Conservation (phyloP, 1,140 invertebrate genomes). For the Nasonia giraulti region DNA sequence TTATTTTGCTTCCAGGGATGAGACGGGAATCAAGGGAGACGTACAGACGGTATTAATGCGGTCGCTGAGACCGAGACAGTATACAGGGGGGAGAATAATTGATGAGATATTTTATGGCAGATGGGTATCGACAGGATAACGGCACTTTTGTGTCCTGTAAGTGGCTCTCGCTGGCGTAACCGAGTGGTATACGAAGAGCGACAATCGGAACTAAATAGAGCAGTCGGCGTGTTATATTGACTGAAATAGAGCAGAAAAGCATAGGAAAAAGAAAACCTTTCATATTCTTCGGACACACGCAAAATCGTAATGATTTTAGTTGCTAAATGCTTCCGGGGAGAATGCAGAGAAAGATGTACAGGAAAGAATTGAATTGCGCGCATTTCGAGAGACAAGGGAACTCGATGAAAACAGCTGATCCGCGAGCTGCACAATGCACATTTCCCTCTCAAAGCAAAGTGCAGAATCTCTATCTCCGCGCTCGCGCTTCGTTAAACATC, state of each 20-base stretch:
- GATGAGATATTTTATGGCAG: conserved; percentile 2
- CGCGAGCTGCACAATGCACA: background rate
- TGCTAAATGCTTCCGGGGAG: background rate
- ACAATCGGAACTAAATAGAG: background rate
- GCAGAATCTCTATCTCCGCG: conserved; percentile 46
- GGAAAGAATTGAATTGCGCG: background rate
- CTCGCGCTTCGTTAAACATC: conserved; percentile 64
- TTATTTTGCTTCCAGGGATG: background rate
- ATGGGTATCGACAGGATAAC: background rate
- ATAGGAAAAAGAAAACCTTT: background rate
- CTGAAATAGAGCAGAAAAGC: background rate
- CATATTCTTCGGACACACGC: background rate
- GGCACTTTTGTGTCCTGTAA: background rate
- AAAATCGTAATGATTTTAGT: background rate
- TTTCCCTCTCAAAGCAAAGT: conserved; percentile 15
- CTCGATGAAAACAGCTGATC: background rate
- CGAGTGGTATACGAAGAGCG: background rate
- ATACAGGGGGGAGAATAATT: conserved; percentile 29
- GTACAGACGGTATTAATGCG: background rate
- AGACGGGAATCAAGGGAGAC: conserved; percentile 20
- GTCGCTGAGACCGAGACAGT: background rate
- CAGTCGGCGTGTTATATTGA: background rate
- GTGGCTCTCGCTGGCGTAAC: background rate
- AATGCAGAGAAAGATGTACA: background rate
- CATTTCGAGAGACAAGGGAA: background rate